phyloP scores from a whole-genome alignment of 2,797 vertebrate species.

The Arctocebus calabarensis region DNA sequence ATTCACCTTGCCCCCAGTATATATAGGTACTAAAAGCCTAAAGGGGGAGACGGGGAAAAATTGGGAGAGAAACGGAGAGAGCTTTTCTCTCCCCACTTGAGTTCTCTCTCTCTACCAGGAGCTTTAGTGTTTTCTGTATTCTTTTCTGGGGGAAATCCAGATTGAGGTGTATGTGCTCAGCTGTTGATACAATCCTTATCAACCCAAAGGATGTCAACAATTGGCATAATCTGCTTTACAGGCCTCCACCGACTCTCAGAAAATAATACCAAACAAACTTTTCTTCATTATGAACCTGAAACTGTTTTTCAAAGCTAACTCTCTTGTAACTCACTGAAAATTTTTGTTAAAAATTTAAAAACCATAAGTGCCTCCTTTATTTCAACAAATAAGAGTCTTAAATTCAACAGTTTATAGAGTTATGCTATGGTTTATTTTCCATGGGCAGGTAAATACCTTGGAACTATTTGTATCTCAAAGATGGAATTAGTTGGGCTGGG shows the following conservation, averaged over 20 bases:
- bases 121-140: too few relatives aligned
- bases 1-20: too few relatives aligned
- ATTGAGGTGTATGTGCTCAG: neutral
- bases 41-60: too few relatives aligned
- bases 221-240: neutral
- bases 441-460: neutral
- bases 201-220: neutral
- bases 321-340: neutral
- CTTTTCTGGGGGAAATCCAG: too few relatives aligned
- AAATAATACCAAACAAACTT: neutral
- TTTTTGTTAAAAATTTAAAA: slow-evolving; percentile 3
- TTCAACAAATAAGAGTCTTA: neutral
- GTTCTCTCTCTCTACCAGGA: too few relatives aligned
- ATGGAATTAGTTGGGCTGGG: neutral
- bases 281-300: neutral
- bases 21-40: too few relatives aligned
- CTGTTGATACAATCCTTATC: neutral
- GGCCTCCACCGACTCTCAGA: neutral
- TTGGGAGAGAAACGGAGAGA: too few relatives aligned
- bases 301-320: neutral
- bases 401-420: neutral
- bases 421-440: neutral
- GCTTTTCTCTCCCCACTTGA: too few relatives aligned
- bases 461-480: slow-evolving; percentile 16
- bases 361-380: neutral